Percentiles rank a stretch among this genome's conserved stretches.
phyloP scores from a whole-genome alignment of 2,797 vertebrate species.

The Sphaeramia orbicularis region DNA sequence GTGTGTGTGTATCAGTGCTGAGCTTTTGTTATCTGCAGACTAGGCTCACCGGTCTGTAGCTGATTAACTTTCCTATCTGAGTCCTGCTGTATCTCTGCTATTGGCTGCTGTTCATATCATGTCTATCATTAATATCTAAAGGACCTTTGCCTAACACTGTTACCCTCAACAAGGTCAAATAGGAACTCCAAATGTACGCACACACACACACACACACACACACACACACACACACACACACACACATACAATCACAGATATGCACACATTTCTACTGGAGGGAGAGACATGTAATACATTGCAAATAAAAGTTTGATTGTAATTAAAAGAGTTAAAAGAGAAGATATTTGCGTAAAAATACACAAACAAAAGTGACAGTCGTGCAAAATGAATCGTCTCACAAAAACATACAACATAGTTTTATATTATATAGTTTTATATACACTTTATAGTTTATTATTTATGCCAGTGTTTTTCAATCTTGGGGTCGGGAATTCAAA shows the following conservation, averaged over 20 bases:
- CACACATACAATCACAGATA: constrained; percentile 3
- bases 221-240: neutral
- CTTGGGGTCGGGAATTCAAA: too few species aligned
- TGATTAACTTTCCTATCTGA: constrained; percentile 76
- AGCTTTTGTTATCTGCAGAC: constrained; percentile 63
- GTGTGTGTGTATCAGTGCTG: constrained; percentile 33
- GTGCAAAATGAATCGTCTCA: too few species aligned
- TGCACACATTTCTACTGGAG: neutral
- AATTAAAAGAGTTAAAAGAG: too few species aligned
- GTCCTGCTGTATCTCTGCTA: constrained; percentile 55
- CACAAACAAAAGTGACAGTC: too few species aligned
- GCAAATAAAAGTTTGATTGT: too few species aligned
- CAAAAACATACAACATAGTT: too few species aligned
- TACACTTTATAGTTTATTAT: too few species aligned
- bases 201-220: neutral
- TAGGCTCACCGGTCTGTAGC: constrained; percentile 57
- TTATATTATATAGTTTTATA: too few species aligned
- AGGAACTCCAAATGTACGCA: constrained; percentile 3
- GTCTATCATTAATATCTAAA: constrained; percentile 57
- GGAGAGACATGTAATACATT: too few species aligned
- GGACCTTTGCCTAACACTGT: constrained; percentile 49
- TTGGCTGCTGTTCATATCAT: constrained; percentile 66
- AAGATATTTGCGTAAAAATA: too few species aligned
- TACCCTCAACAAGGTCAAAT: constrained; percentile 55
- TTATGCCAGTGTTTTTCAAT: too few species aligned